Base-by-base conservation (phyloP, 2,113 vertebrate genomes). In the Leptobrachium ailaonicum region DNA sequence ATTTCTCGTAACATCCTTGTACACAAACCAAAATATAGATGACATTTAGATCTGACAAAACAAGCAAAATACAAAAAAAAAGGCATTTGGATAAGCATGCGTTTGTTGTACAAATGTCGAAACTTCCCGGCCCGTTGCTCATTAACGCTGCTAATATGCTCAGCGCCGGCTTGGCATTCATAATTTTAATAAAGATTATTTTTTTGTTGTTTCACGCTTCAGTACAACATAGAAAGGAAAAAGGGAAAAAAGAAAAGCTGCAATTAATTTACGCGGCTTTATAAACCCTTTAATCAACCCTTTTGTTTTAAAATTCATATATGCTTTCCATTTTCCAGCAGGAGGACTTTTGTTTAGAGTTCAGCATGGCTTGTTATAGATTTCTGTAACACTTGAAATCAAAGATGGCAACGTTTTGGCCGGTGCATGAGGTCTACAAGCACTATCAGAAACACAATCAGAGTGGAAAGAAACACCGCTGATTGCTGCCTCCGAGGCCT, bases 381-480 rank as follows among this genome's bases (percentile, higher is more conserved):
- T 66, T 72, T 66, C 77, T 79, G 69, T 43, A 72, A 72, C 77
- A 79, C 77, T 79, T 72, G 64, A 72, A 73, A 79, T 79, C 60
- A 79, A 72, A 79, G 76, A 80, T 80, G 63, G 43, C 20, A 78
- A 41, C 2, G 41, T 72, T 56, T 79, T 81, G 79, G 79, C 79
- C 40, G 72, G 79, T 43, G 41, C 71, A 45, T 11, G 41, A 60
- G 40, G 79, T 75, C 79, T 81, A 75, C 64, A 32, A 50, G 71
- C 79, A 41, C 53, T 81, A 81, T 81, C 79, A 69, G 64, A 75
- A 60, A 75, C 71, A 75, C 79, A 69, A 81, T 81, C 64, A 75
- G 72, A 68, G 71, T 8, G 71, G 53, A 58, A 73, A 81, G 66
- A 56, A 81, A 68, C 78, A 50, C 53, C 43, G 62, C 63, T 81